Evolutionary conservation across 2,888 invertebrate species (phyloP).

Genomic region (Acheta domesticus): DNA sequence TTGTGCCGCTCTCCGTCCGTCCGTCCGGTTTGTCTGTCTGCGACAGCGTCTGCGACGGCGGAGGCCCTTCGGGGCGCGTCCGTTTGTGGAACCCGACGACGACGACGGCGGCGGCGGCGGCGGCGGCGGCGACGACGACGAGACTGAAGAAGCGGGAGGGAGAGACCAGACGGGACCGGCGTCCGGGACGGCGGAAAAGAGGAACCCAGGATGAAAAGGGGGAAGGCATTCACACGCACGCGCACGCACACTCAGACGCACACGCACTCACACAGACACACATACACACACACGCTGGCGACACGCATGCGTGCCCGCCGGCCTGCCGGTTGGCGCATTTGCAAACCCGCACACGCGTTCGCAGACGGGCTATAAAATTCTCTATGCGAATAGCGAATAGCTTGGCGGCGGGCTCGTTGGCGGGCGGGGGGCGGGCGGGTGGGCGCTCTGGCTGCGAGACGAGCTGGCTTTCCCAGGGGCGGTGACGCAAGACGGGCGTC

Average conservation of each 20-base stretch:
- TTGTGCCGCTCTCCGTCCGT: neutral
- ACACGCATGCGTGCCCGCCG: too few species aligned
- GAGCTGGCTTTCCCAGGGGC: too few species aligned
- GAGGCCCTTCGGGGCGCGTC: neutral
- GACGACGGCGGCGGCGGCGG: neutral
- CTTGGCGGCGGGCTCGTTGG: too few species aligned
- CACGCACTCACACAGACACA: too few species aligned
- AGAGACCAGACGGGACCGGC: too few species aligned
- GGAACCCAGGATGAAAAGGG: too few species aligned
- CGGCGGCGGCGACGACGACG: too few species aligned
- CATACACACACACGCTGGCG: neutral
- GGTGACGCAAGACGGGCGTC: too few species aligned
- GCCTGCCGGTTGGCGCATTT: neutral
- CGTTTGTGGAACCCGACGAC: neutral
- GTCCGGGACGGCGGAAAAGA: too few species aligned
- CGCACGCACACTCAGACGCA: neutral
- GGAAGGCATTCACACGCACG: neutral
- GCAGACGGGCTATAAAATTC: neutral
- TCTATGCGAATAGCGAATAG: neutral
- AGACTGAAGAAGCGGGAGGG: too few species aligned
- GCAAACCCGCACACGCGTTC: neutral
- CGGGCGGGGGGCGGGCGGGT: too few species aligned
- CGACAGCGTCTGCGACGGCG: neutral
- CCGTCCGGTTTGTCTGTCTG: constrained; percentile 1
- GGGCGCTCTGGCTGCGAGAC: too few species aligned